phyloP scores from a whole-genome alignment of 2,797 vertebrate species.

The Cryptoblepharus egeriae region DNA sequence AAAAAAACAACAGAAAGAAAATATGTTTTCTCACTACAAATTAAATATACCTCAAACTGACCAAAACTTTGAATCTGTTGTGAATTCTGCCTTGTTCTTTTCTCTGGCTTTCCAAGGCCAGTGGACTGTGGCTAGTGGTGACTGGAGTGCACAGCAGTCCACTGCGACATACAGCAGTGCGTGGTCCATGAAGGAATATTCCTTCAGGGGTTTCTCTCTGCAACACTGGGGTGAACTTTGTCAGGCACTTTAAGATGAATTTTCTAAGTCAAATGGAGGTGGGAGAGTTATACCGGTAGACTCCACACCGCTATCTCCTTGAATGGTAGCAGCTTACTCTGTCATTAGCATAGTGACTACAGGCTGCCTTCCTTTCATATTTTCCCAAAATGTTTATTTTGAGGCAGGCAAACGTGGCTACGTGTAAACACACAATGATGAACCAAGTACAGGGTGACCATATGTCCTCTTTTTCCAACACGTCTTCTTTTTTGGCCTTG shows the following conservation, averaged over 20 bases:
- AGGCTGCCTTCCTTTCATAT: neutral
- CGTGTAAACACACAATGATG: neutral
- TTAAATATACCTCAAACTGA: neutral
- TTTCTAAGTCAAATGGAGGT: slow-evolving; percentile 37
- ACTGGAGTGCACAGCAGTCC: neutral
- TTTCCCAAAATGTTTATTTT: slow-evolving; percentile 1
- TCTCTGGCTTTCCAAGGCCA: slow-evolving; percentile 13
- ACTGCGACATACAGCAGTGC: neutral
- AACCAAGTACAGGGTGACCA: too few relatives aligned
- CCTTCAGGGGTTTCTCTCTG: slow-evolving; percentile 31
- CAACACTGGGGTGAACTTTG: slow-evolving; percentile 34
- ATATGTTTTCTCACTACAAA: slow-evolving; percentile 1
- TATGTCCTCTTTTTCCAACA: too few relatives aligned
- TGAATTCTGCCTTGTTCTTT: slow-evolving; percentile 24
- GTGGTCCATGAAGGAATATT: slow-evolving; percentile 4
- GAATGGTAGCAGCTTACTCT: neutral
- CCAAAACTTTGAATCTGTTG: slow-evolving; percentile 16
- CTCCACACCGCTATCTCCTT: neutral
- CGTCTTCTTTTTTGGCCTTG: too few relatives aligned
- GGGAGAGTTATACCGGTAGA: neutral
- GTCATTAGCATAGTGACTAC: neutral
- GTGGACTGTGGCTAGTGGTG: slow-evolving; percentile 24
- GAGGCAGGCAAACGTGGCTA: neutral
- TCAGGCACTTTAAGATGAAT: slow-evolving; percentile 46
- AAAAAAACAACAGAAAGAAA: slow-evolving; percentile 28